Conservation (phyloP, 2,888 invertebrate genomes). For the Andrena trimmerana region DNA sequence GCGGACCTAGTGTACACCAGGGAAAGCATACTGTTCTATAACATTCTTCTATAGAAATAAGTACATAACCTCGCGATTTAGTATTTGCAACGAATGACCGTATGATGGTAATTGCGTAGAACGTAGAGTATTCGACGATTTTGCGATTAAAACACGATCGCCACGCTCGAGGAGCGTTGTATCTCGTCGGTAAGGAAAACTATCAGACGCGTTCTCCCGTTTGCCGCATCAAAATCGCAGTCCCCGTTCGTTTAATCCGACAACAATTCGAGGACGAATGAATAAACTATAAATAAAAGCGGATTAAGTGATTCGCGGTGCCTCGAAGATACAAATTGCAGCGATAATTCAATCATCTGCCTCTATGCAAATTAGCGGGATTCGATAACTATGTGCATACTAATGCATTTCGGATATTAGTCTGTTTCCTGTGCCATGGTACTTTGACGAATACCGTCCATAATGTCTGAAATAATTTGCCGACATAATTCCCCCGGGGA, state of each 20-base stretch:
- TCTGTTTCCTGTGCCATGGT: not conserved
- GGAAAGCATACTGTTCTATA: not conserved
- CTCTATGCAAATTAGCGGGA: constrained; percentile 7
- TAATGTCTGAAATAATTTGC: constrained; percentile 1
- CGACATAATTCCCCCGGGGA: not conserved
- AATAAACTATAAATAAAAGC: constrained; percentile 7
- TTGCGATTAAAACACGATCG: not conserved
- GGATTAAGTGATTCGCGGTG: not conserved
- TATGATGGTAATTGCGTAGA: not conserved
- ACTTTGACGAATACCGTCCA: not conserved
- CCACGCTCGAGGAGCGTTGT: not conserved
- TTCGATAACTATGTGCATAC: not conserved
- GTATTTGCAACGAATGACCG: not conserved
- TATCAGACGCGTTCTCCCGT: constrained; percentile 1
- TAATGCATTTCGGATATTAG: not conserved
- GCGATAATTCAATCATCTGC: constrained; percentile 4
- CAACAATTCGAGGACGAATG: not conserved
- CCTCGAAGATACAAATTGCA: not conserved
- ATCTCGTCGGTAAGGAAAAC: constrained; percentile 10
- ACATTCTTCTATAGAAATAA: not conserved
- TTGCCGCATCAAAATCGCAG: not conserved
- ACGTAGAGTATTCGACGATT: not conserved
- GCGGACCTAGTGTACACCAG: not conserved
- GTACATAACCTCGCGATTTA: not conserved
- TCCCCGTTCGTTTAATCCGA: not conserved